A percentile compares a stretch with the other conserved stretches of the same genome.
Conservation (phyloP, 2,797 vertebrate genomes). For the Argya squamiceps region DNA sequence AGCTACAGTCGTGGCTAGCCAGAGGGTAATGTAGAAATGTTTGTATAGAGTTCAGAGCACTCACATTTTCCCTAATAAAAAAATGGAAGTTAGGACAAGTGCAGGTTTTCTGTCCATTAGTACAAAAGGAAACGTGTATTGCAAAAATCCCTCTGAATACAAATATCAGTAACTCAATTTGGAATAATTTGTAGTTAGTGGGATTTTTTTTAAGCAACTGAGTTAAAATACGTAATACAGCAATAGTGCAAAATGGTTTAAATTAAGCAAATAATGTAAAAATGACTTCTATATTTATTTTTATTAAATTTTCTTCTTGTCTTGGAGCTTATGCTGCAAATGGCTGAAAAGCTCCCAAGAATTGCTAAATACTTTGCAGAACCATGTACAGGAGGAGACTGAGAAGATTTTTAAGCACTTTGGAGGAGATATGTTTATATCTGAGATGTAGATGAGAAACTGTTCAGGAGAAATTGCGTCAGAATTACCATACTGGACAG, state of each 20-base stretch:
- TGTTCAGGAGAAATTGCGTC: not conserved
- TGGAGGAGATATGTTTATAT: not conserved
- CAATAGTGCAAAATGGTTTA: conserved; percentile 11
- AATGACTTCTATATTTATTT: not conserved
- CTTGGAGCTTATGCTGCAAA: not conserved
- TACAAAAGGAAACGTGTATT: not conserved
- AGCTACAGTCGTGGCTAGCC: not conserved
- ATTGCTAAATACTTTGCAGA: not conserved
- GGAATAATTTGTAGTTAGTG: conserved; percentile 32
- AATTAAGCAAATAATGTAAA: conserved; percentile 24
- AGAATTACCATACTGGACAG: not conserved
- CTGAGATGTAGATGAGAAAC: not conserved
- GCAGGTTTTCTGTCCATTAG: conserved; percentile 1
- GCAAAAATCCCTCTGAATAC: not conserved
- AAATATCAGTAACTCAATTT: conserved; percentile 23
- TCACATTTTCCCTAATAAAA: not conserved
- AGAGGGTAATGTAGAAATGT: not conserved
- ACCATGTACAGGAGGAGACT: not conserved
- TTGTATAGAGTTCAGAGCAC: not conserved
- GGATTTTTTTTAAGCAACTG: conserved; percentile 43
- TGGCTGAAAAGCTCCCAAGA: not conserved
- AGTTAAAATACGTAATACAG: not conserved
- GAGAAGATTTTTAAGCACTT: not conserved
- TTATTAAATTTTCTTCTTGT: conserved; percentile 17
- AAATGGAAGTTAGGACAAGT: not conserved